Evolutionary conservation across 2,888 invertebrate genomes (phyloP).

Genomic region (Drosophila subsilvestris): DNA sequence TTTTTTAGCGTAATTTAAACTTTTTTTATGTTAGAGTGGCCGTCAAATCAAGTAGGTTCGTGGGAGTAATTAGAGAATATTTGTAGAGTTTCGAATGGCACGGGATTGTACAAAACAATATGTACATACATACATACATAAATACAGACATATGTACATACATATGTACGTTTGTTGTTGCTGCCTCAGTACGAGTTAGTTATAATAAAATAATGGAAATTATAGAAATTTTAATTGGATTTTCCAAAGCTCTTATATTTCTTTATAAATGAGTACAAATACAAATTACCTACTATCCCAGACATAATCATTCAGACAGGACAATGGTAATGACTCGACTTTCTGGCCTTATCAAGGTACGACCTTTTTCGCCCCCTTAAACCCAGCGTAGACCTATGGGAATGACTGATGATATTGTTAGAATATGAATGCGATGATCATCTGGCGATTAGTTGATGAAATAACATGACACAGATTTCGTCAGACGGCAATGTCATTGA

Average conservation of each 20-base stretch:
- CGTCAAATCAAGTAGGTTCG: not conserved
- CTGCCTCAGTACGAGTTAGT: not conserved
- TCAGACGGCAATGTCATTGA: conserved; percentile 19
- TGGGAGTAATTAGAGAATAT: conserved; percentile 29
- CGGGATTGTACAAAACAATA: not conserved
- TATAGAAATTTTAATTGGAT: not conserved
- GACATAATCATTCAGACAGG: conserved; percentile 2
- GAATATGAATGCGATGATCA: conserved; percentile 5
- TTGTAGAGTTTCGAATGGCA: not conserved
- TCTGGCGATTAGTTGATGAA: conserved; percentile 38
- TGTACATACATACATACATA: no score
- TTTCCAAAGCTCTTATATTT: not conserved
- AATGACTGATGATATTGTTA: conserved; percentile 16
- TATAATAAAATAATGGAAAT: not conserved
- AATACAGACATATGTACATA: no score
- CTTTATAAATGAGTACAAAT: no score
- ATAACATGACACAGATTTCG: conserved; percentile 27
- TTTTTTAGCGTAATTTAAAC: conserved; percentile 9
- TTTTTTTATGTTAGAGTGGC: conserved; percentile 10
- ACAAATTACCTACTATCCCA: not conserved
- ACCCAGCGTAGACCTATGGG: not conserved
- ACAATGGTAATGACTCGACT: not conserved
- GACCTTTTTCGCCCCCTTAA: not conserved
- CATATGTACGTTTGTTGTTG: no score
- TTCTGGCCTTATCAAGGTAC: conserved; percentile 6